Conservation (phyloP, 2,113 vertebrate genomes). For the Sturnus vulgaris region DNA sequence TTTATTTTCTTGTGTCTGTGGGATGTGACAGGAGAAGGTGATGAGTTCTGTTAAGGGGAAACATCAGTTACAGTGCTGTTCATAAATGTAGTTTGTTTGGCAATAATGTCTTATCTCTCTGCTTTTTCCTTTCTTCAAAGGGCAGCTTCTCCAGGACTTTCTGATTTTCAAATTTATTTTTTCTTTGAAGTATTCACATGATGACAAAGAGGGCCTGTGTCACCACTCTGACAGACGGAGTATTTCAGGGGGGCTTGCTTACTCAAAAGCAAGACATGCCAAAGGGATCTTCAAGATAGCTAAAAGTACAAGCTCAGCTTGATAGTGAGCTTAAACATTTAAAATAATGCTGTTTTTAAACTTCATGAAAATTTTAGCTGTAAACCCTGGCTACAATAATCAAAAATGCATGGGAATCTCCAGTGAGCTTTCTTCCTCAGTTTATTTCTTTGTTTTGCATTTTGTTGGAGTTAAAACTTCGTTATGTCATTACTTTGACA, state of each 20-base stretch:
- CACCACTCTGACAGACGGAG: background rate
- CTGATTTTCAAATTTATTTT: background rate
- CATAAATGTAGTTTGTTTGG: conserved; percentile 18
- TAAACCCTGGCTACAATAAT: background rate
- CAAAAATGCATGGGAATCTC: background rate
- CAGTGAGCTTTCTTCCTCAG: background rate
- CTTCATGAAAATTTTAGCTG: background rate
- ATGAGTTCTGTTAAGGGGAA: conserved; percentile 12
- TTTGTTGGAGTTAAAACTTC: background rate
- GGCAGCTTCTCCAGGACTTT: background rate
- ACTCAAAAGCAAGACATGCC: background rate
- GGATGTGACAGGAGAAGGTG: conserved; percentile 34
- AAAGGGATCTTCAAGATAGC: background rate
- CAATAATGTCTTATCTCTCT: background rate
- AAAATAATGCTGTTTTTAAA: background rate
- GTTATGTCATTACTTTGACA: background rate
- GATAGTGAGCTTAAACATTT: background rate
- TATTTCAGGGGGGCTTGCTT: background rate
- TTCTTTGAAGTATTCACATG: background rate
- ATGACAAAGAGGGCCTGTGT: background rate
- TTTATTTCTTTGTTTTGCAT: background rate
- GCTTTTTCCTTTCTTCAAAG: background rate
- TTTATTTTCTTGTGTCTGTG: conserved; percentile 34
- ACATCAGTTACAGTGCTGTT: conserved; percentile 17
- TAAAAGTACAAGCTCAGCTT: background rate